Evolutionary conservation across 2,888 invertebrate genomes (phyloP), one percentile per base, ranked within the genome.

Genomic region (Idaea dimidiata): DNA sequence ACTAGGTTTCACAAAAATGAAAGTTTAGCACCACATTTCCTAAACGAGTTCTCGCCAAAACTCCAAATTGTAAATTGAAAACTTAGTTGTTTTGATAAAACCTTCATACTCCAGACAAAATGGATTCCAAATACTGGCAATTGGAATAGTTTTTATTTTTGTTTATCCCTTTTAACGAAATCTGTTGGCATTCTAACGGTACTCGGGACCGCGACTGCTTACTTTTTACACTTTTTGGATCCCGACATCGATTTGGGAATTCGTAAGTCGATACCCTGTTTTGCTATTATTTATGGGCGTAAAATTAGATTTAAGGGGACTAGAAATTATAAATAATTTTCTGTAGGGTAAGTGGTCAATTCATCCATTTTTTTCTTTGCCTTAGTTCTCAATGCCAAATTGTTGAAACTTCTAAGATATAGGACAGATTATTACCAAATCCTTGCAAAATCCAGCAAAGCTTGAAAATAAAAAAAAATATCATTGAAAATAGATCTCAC

Each of bases 61-160:
- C n/a, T n/a, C n/a, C n/a, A n/a, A n/a, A n/a, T n/a, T n/a, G n/a
- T n/a, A n/a, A n/a, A n/a, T n/a, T n/a, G n/a, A n/a, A n/a, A n/a
- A n/a, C n/a, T n/a, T n/a, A 54, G 16, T 54, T 54, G n/a, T 54
- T 54, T 54, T 54, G 16, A 54, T 10, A 43, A 54, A 17, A 54
- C n/a, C 16, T 54, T 54, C 5, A 54, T 54, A 54, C 16, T 54
- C 84, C 87, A 87, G 83, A 86, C 90, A 91, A 91, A 91, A 91
- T 85, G 90, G 82, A 92, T 92, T 91, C 91, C 89, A 68, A 81
- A 87, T 83, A 82, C 88, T 88, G 91, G 88, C 92, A 91, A 91
- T 92, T 92, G 91, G 90, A 89, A 92, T 92, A 92, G 91, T 91
- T 91, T 88, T 83, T 79, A 79, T 24, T 78, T 79, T 82, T 84